Evolutionary conservation across 2,113 vertebrate species (phyloP), one percentile per base, ranked within the genome.

Genomic region (Phalacrocorax aristotelis): DNA sequence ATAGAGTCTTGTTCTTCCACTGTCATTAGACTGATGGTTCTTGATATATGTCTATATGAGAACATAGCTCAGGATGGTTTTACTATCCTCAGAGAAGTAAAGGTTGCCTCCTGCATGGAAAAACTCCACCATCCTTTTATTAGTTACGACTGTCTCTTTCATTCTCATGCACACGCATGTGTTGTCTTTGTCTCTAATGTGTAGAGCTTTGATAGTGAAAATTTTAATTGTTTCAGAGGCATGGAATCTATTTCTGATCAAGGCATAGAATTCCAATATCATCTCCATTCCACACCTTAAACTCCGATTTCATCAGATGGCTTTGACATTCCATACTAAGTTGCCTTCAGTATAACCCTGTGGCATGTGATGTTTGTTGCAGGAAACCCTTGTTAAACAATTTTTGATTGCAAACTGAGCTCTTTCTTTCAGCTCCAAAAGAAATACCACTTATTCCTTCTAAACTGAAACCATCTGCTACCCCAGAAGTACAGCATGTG

Each of bases 391-490:
- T 83, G 86, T 89, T 91, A 75, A 96, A 93, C 22, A 29, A n/a
- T 64, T 89, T 81, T 72, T 94, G 48, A 94, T 96, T 96, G 89
- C 96, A 97, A 97, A 88, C 48, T 74, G 83, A 89, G 89, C 66
- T 97, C 96, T 98, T 91, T 98, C 68, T 98, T 98, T 97, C 98
- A 98, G 98, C 97, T 97, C 97, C 97, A 85, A 97, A 95, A 74
- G 97, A 98, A 97, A 94, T 62, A 70, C 90, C 96, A 30, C 87
- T 97, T 96, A 81, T 54, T 90, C 79, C 96, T 96, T 96, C 93
- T 91, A 98, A 97, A 97, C 68, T 61, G 96, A 98, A 98, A 88
- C 94, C 95, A 85, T 97, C 97, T 96, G 87, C 94, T 83, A 92
- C 61, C 64, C 87, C 95, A 95, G 97, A 96, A 97, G 86, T 91